These are phyloP conservation scores for Heliangelus exortis DNA, from an alignment of 2,797 vertebrate genomes.

Conservation along the genomic window DNA sequence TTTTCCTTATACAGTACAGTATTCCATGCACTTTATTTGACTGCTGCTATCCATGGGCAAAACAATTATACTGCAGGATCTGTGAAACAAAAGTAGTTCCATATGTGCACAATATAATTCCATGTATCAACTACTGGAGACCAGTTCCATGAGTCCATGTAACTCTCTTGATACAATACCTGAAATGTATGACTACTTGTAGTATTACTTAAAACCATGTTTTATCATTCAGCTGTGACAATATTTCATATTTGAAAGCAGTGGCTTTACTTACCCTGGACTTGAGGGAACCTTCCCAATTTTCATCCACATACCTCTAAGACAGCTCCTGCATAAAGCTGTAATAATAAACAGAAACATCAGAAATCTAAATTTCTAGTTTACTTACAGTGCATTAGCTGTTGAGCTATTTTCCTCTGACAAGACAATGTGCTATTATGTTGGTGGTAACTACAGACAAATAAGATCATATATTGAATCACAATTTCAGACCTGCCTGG, in stretches of 20 bases:
- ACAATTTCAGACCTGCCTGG: not conserved
- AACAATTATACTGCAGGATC: not conserved
- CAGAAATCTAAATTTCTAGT: not conserved
- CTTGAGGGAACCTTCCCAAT: conserved; percentile 99
- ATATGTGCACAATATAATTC: not conserved
- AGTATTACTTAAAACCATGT: not conserved
- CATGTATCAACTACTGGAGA: not conserved
- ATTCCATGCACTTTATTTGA: not conserved
- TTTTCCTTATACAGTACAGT: not conserved
- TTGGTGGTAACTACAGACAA: not conserved
- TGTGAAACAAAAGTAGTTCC: not conserved
- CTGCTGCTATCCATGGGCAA: not conserved
- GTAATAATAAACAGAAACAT: conserved; percentile 31
- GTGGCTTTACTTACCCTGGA: conserved; percentile 88
- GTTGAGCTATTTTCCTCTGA: not conserved
- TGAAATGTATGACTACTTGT: not conserved
- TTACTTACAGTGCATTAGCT: not conserved
- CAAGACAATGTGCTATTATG: not conserved
- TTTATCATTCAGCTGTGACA: not conserved
- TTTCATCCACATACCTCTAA: conserved; percentile 99
- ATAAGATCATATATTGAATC: not conserved
- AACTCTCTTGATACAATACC: not conserved
- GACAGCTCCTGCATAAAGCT: conserved; percentile 97
- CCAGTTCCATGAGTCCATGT: not conserved
- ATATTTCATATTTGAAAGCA: not conserved